A percentile compares a stretch with the other conserved stretches of the same genome.
phyloP scores from a whole-genome alignment of 92 coral and sea anemone species.

The Parazoanthus darwini region DNA sequence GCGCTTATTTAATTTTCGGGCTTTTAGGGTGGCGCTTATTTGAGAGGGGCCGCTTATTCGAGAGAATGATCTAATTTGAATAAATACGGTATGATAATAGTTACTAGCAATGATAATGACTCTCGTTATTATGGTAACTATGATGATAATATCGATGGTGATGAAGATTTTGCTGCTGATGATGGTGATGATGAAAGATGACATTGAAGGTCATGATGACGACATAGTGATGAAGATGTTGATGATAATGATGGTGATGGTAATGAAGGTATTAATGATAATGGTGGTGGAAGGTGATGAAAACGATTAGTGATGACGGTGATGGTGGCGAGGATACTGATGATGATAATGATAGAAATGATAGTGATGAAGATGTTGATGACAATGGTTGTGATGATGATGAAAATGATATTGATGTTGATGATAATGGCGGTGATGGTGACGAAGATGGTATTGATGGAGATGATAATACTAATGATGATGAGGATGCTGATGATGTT shows the following conservation, averaged over 20 bases:
- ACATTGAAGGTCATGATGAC: too few relatives aligned
- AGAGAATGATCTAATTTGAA: too few relatives aligned
- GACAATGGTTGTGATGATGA: too few relatives aligned
- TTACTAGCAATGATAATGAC: too few relatives aligned
- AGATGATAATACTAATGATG: not conserved
- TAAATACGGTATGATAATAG: too few relatives aligned
- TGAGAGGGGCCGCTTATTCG: too few relatives aligned
- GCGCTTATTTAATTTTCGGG: too few relatives aligned
- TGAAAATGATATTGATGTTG: not conserved
- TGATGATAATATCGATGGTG: too few relatives aligned
- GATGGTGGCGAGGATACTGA: not conserved
- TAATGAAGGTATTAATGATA: not conserved
- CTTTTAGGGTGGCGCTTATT: too few relatives aligned
- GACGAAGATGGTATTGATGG: not conserved
- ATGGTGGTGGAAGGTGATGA: not conserved
- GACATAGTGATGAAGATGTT: not conserved
- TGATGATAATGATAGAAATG: not conserved
- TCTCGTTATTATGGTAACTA: too few relatives aligned
- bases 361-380: not conserved
- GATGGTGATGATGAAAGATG: too few relatives aligned
- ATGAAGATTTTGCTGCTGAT: not conserved
- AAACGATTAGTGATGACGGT: not conserved
- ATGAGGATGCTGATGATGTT: too few relatives aligned
- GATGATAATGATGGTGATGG: not conserved
- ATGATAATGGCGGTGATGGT: not conserved